These are phyloP conservation scores for Beroe ovata DNA, from an alignment of 37 sponge, comb jelly and placozoan genomes.

Conservation along the genomic window DNA sequence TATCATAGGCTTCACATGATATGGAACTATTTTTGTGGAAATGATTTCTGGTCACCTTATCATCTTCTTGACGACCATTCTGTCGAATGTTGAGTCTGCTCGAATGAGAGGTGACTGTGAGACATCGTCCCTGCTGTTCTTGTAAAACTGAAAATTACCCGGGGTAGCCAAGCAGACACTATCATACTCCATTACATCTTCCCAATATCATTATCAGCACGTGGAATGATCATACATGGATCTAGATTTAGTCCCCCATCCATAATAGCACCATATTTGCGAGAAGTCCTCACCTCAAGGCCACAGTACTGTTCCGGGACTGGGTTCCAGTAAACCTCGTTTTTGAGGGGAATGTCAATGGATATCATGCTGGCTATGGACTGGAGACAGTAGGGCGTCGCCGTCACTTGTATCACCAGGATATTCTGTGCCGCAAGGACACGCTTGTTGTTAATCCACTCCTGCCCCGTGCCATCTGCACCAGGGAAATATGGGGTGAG, in stretches of 20 bases:
- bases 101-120: slow-evolving; percentile 51
- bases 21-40: too few species aligned
- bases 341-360: slow-evolving; percentile 43
- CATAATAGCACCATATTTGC: too few species aligned
- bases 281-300: background rate
- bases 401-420: slow-evolving; percentile 41
- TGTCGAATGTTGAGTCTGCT: slow-evolving; percentile 61
- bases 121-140: slow-evolving; percentile 63
- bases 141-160: slow-evolving; percentile 41
- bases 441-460: slow-evolving; percentile 60
- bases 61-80: slow-evolving; percentile 68
- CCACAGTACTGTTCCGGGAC: slow-evolving; percentile 62
- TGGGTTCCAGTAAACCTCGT: slow-evolving; percentile 51
- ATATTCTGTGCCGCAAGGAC: slow-evolving; percentile 5
- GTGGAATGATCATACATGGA: too few species aligned
- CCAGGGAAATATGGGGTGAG: background rate
- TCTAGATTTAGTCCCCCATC: too few species aligned
- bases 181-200: too few species aligned
- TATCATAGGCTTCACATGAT: too few species aligned
- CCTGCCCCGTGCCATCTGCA: slow-evolving; percentile 54
- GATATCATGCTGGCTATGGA: slow-evolving; percentile 64
- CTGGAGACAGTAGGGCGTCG: slow-evolving; percentile 66
- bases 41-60: too few species aligned
- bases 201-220: too few species aligned
- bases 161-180: too few species aligned